phyloP scores from a whole-genome alignment of 2,113 vertebrate genomes.

The Balaeniceps rex region DNA sequence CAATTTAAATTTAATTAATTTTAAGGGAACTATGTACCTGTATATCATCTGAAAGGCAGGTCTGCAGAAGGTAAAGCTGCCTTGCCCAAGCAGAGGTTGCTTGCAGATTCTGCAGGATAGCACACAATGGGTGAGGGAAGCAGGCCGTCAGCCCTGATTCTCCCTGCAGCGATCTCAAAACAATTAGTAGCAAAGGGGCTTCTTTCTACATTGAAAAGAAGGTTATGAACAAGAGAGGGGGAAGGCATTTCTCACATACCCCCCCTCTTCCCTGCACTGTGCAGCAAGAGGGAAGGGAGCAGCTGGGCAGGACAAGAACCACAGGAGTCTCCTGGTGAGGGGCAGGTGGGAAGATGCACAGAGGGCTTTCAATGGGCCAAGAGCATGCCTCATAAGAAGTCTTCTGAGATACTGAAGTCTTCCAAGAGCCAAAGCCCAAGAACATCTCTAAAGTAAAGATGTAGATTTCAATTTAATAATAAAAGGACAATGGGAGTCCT shows the following conservation, averaged over 20 bases:
- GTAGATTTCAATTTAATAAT: background rate
- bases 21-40: background rate
- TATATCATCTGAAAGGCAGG: background rate
- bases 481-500: background rate
- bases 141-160: fast-evolving
- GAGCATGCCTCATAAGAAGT: background rate
- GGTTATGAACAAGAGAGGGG: background rate
- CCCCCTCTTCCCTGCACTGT: background rate
- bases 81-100: background rate
- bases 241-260: background rate
- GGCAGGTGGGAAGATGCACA: background rate
- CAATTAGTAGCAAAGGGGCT: background rate
- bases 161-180: background rate
- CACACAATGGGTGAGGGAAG: background rate
- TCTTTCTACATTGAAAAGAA: background rate
- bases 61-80: background rate
- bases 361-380: background rate
- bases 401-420: background rate
- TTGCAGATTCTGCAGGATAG: background rate
- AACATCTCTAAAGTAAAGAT: background rate
- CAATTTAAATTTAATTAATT: background rate
- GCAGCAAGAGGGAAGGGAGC: background rate
- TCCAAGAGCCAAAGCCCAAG: background rate
- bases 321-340: background rate
- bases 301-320: background rate